A percentile compares a stretch with the other conserved stretches of the same genome.
phyloP scores from a whole-genome alignment of 2,888 invertebrate species.

The Magallana nippona region DNA sequence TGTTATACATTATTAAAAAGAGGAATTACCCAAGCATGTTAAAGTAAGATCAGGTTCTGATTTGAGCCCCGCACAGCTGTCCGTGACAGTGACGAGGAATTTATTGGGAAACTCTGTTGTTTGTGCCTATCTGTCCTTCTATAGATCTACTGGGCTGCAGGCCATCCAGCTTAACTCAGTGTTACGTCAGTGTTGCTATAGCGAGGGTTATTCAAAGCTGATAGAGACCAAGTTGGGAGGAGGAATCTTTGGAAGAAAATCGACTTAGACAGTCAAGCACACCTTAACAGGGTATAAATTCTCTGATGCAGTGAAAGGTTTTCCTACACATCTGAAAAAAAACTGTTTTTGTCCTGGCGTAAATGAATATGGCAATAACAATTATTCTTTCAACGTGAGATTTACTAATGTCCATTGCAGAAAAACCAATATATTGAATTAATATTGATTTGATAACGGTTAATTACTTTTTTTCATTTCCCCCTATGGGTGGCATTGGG shows the following conservation, averaged over 20 bases:
- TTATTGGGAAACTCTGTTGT: background rate
- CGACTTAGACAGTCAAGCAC: background rate
- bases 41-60: no score
- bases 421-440: background rate
- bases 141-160: background rate
- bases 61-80: background rate
- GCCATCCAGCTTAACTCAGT: background rate
- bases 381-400: background rate
- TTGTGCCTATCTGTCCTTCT: background rate
- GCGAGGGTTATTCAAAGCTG: background rate
- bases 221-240: background rate
- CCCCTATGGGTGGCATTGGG: background rate
- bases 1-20: no score
- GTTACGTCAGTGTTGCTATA: constrained; percentile 22
- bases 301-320: background rate
- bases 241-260: background rate
- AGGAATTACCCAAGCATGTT: no score
- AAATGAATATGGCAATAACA: background rate
- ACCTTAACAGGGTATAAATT: background rate
- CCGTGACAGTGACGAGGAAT: background rate
- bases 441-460: constrained; percentile 24
- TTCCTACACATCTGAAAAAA: background rate
- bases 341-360: background rate
- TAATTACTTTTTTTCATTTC: constrained; percentile 19
- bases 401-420: background rate